phyloP scores from a whole-genome alignment of 2,888 invertebrate species.

The Abscondita cerata region DNA sequence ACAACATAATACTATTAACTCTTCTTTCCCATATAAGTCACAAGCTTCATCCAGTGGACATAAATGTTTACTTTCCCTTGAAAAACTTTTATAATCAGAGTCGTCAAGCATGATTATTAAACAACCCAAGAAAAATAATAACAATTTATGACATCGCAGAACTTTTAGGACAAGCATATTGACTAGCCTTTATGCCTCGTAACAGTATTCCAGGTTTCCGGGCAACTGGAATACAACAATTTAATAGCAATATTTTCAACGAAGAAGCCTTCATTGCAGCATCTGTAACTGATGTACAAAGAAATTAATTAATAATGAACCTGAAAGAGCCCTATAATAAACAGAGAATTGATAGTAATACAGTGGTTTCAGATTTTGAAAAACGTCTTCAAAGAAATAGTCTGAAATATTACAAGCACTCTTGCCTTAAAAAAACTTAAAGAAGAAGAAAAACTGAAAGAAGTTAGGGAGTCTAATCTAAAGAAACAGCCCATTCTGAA shows the following conservation, averaged over 20 bases:
- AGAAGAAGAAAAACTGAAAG: not conserved
- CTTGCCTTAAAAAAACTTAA: not conserved
- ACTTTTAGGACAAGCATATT: slow-evolving; percentile 19
- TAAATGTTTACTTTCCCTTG: slow-evolving; percentile 15
- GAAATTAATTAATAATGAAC: not conserved
- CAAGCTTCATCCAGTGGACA: slow-evolving; percentile 15
- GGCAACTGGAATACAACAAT: slow-evolving; percentile 16
- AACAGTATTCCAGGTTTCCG: slow-evolving; percentile 16
- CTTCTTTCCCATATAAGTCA: not conserved
- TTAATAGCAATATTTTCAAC: slow-evolving; percentile 21
- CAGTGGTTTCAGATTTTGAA: not conserved
- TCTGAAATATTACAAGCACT: not conserved
- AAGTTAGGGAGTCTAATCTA: not conserved
- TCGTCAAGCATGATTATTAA: slow-evolving; percentile 15
- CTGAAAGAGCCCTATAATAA: too few relatives aligned
- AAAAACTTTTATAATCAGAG: slow-evolving; percentile 9
- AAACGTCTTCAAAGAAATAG: not conserved
- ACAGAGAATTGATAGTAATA: too few relatives aligned
- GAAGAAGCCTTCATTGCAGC: slow-evolving; percentile 18
- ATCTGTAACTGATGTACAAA: slow-evolving; percentile 8
- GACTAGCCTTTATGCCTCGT: slow-evolving; percentile 16
- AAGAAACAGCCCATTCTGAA: not conserved
- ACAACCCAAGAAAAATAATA: slow-evolving; percentile 23
- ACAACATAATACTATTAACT: too few relatives aligned
- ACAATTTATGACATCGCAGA: slow-evolving; percentile 21